Evolutionary conservation across 2,113 vertebrate species (phyloP).

Genomic region (Marmota flaviventris): DNA sequence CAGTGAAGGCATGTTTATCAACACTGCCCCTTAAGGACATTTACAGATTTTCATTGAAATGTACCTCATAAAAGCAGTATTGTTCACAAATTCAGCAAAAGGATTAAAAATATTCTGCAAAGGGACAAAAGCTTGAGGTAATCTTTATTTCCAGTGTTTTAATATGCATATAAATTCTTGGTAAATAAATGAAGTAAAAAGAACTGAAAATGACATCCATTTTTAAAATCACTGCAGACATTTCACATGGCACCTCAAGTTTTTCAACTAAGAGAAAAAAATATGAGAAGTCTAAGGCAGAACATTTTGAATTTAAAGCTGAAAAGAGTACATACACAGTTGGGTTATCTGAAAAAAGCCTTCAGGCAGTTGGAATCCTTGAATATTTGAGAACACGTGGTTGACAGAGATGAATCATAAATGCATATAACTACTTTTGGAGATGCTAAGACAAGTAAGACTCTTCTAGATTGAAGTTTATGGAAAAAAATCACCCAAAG

Average conservation of each 20-base stretch:
- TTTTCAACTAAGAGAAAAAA: constrained; percentile 29
- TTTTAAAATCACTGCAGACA: neutral
- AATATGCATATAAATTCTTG: constrained; percentile 16
- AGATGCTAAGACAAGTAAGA: constrained; percentile 40
- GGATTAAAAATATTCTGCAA: neutral
- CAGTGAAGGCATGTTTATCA: constrained; percentile 12
- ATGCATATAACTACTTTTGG: neutral
- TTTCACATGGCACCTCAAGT: constrained; percentile 12
- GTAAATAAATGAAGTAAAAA: constrained; percentile 17
- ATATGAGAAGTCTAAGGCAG: constrained; percentile 13
- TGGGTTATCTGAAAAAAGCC: constrained; percentile 28
- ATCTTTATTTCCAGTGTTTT: constrained; percentile 57
- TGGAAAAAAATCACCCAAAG: neutral
- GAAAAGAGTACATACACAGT: constrained; percentile 3
- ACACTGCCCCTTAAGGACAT: neutral
- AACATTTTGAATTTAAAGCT: constrained; percentile 42
- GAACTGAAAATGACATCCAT: neutral
- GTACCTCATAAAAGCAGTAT: constrained; percentile 50
- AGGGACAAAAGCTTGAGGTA: neutral
- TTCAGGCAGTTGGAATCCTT: neutral
- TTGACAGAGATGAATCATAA: neutral
- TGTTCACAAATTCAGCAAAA: neutral
- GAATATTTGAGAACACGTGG: constrained; percentile 59
- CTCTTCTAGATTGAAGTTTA: neutral
- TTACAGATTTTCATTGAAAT: neutral